Conservation (phyloP, 2,797 vertebrate genomes). For the Gymnoscopelus braueri region DNA sequence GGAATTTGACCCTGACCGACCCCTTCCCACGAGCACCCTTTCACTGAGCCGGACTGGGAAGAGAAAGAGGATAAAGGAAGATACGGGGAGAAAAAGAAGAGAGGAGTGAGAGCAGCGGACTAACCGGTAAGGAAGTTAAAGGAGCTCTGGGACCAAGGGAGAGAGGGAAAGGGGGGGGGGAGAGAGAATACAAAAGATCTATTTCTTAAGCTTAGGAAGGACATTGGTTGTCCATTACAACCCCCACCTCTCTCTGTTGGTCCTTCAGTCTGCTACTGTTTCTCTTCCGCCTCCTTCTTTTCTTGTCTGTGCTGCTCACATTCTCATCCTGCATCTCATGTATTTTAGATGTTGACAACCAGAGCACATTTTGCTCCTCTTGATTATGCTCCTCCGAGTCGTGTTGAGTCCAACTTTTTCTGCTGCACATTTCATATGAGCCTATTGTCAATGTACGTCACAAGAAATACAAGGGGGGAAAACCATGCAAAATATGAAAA, state of each 20-base stretch:
- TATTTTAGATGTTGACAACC: too few relatives aligned
- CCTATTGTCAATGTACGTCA: too few relatives aligned
- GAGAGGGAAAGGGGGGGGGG: slow-evolving; percentile 23
- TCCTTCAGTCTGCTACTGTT: background rate
- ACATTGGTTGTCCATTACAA: slow-evolving; percentile 34
- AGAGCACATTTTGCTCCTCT: too few relatives aligned
- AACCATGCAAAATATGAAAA: too few relatives aligned
- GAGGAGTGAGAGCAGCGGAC: slow-evolving; percentile 52
- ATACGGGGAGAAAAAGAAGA: slow-evolving; percentile 43
- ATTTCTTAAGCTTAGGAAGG: slow-evolving; percentile 51
- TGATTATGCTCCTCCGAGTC: too few relatives aligned
- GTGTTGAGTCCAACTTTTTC: too few relatives aligned
- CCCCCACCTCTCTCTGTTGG: slow-evolving; percentile 23
- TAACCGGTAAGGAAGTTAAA: slow-evolving; percentile 73
- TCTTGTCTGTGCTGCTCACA: background rate
- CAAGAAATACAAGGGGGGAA: too few relatives aligned
- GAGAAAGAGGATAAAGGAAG: slow-evolving; percentile 49
- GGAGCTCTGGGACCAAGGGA: slow-evolving; percentile 30
- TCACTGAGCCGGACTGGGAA: slow-evolving; percentile 65
- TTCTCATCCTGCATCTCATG: background rate
- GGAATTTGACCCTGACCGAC: slow-evolving; percentile 80
- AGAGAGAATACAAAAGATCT: slow-evolving; percentile 66
- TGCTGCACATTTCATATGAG: too few relatives aligned
- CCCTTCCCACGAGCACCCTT: slow-evolving; percentile 64
- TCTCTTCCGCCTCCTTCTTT: background rate